phyloP scores from a whole-genome alignment of 1,140 invertebrate species.

The Procambarus clarkii region DNA sequence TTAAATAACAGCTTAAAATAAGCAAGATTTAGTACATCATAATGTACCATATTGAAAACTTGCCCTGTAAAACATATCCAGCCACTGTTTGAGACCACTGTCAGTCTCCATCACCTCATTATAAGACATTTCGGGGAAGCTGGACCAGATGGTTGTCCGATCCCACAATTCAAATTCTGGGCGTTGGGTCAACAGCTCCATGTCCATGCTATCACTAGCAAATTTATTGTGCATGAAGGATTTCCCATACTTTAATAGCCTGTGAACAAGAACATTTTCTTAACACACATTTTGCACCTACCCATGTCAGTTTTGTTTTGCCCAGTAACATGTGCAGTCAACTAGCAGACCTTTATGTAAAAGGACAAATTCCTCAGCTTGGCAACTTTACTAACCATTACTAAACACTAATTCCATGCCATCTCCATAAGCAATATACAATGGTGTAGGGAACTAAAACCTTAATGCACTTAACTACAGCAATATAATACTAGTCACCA shows the following conservation, averaged over 20 bases:
- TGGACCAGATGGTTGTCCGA: conserved; percentile 74
- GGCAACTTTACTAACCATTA: too few species aligned
- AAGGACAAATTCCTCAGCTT: too few species aligned
- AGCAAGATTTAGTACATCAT: background rate
- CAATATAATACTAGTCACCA: too few species aligned
- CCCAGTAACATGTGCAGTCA: too few species aligned
- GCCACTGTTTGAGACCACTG: conserved; percentile 74
- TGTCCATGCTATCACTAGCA: conserved; percentile 70
- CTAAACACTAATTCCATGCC: too few species aligned
- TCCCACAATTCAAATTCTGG: conserved; percentile 74
- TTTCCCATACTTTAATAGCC: conserved; percentile 75
- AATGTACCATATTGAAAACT: background rate
- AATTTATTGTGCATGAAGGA: conserved; percentile 75
- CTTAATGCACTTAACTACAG: too few species aligned
- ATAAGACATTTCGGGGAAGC: conserved; percentile 75
- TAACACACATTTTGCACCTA: too few species aligned
- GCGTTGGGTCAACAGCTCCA: conserved; percentile 62
- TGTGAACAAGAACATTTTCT: conserved; percentile 38
- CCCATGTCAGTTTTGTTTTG: too few species aligned
- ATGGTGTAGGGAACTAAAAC: too few species aligned
- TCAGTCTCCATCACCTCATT: conserved; percentile 75
- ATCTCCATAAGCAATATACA: too few species aligned
- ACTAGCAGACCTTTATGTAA: too few species aligned
- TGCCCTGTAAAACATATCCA: conserved; percentile 75
- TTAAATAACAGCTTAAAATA: background rate